Conservation (phyloP, 2,797 vertebrate genomes). For the Etheostoma nigrum region DNA sequence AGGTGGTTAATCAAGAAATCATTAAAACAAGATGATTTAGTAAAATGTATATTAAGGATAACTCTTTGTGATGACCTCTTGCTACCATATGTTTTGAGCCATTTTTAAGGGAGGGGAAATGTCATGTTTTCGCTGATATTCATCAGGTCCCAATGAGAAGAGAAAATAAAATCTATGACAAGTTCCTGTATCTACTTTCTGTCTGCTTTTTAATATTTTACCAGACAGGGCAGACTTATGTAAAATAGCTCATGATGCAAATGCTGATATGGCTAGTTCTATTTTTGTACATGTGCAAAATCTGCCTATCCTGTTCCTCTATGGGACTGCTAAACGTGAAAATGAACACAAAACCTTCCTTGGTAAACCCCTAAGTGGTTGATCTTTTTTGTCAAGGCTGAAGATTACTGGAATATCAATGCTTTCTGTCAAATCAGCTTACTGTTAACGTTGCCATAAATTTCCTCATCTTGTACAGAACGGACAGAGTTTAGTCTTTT, state of each 20-base stretch:
- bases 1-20: background rate
- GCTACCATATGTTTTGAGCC: constrained; percentile 15
- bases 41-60: background rate
- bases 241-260: background rate
- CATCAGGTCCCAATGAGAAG: background rate
- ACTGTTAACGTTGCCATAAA: background rate
- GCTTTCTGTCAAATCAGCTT: background rate
- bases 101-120: constrained; percentile 44
- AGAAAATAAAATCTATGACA: constrained; percentile 6
- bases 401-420: background rate
- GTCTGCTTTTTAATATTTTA: constrained; percentile 12
- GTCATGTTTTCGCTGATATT: background rate
- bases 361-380: background rate
- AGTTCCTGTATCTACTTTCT: constrained; percentile 53
- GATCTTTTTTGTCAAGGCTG: background rate
- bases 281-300: background rate
- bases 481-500: background rate
- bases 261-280: background rate
- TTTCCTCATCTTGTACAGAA: background rate
- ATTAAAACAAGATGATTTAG: background rate
- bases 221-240: background rate
- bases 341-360: background rate
- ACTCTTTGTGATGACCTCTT: background rate
- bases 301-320: background rate
- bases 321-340: background rate